Percentiles rank a stretch among this genome's conserved stretches.
Evolutionary conservation across 2,113 vertebrate genomes (phyloP).

Genomic region (Rana temporaria): DNA sequence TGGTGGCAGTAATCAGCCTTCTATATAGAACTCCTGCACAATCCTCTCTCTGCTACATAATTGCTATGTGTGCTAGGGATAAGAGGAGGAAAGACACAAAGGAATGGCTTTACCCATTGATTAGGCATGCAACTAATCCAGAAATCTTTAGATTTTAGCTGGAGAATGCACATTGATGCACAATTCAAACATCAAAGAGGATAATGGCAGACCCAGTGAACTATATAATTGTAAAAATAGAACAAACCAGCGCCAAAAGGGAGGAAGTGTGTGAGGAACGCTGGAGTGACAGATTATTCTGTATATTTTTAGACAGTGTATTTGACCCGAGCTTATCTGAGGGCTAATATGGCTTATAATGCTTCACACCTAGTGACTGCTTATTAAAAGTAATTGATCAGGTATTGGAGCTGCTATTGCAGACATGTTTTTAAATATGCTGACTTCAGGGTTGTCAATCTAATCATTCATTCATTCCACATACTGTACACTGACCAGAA

Average conservation of each 20-base stretch:
- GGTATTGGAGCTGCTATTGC: no score
- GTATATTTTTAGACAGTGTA: neutral
- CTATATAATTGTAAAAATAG: constrained; percentile 40
- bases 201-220: constrained; percentile 25
- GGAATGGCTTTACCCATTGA: constrained; percentile 36
- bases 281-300: constrained; percentile 1
- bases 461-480: no score
- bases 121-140: constrained; percentile 37
- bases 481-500: no score
- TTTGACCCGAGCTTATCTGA: neutral
- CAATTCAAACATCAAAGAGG: constrained; percentile 19
- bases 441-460: no score
- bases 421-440: no score
- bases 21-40: constrained; percentile 38
- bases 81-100: constrained; percentile 23
- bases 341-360: neutral
- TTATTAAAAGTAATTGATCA: no score
- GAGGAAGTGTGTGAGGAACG: neutral
- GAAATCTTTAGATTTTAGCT: constrained; percentile 46
- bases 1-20: constrained; percentile 45
- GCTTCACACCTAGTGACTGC: no score
- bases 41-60: constrained; percentile 17
- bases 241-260: neutral
- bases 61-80: constrained; percentile 42
- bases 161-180: constrained; percentile 18